These are phyloP conservation scores for Formica aserva DNA, from an alignment of 2,888 invertebrate species.

Conservation along the genomic window DNA sequence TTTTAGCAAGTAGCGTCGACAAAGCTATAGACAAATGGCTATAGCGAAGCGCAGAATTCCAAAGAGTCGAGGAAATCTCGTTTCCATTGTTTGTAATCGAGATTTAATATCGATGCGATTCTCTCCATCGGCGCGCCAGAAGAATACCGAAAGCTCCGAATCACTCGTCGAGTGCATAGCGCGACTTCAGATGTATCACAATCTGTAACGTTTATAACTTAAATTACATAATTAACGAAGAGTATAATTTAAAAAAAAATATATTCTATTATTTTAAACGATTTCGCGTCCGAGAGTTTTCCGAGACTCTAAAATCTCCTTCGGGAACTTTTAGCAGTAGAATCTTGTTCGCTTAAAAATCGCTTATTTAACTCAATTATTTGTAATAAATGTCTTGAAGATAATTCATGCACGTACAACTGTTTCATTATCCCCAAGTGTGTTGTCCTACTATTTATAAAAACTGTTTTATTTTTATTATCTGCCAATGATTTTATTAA, in stretches of 20 bases:
- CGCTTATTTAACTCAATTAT: background rate
- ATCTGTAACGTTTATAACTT: background rate
- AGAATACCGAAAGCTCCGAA: background rate
- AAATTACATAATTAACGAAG: background rate
- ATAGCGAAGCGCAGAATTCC: constrained; percentile 14
- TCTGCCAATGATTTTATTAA: background rate
- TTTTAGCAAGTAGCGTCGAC: constrained; percentile 42
- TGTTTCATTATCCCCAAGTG: background rate
- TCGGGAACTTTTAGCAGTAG: background rate
- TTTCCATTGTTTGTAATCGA: constrained; percentile 33
- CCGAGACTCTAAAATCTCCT: background rate
- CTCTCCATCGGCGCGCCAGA: background rate
- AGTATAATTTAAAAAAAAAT: background rate
- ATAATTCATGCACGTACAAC: background rate
- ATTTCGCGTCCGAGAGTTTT: background rate
- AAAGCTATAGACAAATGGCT: constrained; percentile 41
- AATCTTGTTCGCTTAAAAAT: background rate
- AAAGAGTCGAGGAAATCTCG: constrained; percentile 42
- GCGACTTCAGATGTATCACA: background rate
- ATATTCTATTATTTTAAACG: background rate
- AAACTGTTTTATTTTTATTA: background rate
- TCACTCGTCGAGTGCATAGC: background rate
- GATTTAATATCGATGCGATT: constrained; percentile 24
- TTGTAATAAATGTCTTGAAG: background rate
- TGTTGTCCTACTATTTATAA: background rate